Evolutionary conservation across 2,888 invertebrate species (phyloP).

Genomic region (Eulithis testata): DNA sequence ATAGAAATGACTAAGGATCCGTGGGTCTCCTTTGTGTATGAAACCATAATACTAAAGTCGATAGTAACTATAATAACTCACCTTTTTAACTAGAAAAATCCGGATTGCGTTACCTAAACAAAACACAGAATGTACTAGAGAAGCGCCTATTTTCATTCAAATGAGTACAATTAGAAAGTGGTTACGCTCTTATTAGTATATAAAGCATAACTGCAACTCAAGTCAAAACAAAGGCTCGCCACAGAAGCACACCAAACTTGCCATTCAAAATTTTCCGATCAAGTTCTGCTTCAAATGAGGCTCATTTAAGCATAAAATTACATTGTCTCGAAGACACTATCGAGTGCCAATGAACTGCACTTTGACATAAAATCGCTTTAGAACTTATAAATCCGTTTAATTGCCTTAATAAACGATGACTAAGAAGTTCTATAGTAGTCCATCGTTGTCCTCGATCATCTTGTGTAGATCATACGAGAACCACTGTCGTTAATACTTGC

Average conservation of each 20-base stretch:
- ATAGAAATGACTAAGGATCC: too few relatives aligned
- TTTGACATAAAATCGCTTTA: conserved; percentile 83
- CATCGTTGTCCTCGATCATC: conserved; percentile 69
- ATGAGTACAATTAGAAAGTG: conserved; percentile 69
- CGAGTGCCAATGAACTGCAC: conserved; percentile 83
- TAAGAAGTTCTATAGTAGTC: conserved; percentile 73
- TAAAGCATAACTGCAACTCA: conserved; percentile 80
- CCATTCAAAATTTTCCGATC: conserved; percentile 80
- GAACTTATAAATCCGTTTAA: conserved; percentile 81
- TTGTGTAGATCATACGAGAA: conserved; percentile 66
- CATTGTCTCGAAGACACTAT: conserved; percentile 81
- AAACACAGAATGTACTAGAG: conserved; percentile 44
- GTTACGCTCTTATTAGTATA: conserved; percentile 75
- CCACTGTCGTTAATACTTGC: conserved; percentile 61
- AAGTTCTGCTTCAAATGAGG: conserved; percentile 79
- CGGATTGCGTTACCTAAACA: neutral
- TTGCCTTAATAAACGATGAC: conserved; percentile 81
- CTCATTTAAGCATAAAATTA: conserved; percentile 84
- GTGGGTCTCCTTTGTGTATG: too few relatives aligned
- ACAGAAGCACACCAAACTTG: conserved; percentile 71
- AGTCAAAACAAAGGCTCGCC: conserved; percentile 72
- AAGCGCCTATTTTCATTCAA: conserved; percentile 56
- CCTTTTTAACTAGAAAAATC: neutral
- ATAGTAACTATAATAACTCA: too few relatives aligned
- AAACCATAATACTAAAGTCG: too few relatives aligned